These are phyloP conservation scores for Notolabrus celidotus DNA, from an alignment of 2,797 vertebrate species.

Conservation along the genomic window DNA sequence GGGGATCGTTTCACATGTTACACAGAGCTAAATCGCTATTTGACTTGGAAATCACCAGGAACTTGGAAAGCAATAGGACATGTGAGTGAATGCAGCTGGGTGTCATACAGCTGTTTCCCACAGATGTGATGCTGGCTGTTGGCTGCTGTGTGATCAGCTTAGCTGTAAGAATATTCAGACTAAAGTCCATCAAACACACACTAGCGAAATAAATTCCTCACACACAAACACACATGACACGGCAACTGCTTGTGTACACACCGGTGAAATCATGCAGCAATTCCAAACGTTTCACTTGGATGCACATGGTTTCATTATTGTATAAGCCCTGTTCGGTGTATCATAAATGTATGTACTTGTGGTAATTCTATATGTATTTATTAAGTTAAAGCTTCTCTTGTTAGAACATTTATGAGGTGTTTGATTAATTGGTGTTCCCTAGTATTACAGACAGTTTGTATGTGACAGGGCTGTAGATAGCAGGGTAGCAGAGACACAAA, in stretches of 20 bases:
- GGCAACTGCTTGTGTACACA: neutral
- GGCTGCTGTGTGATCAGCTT: constrained; percentile 17
- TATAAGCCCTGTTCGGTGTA: neutral
- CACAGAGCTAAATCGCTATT: constrained; percentile 14
- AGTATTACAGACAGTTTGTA: neutral
- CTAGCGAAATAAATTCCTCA: neutral
- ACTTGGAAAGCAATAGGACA: constrained; percentile 30
- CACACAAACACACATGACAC: neutral
- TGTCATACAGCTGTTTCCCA: constrained; percentile 45
- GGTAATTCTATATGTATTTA: neutral
- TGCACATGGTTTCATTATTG: neutral
- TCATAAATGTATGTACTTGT: neutral
- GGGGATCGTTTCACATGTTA: constrained; percentile 36
- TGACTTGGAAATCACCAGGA: constrained; percentile 38
- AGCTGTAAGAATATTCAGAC: neutral
- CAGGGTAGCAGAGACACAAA: constrained; percentile 11
- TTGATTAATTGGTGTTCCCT: neutral
- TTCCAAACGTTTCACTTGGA: neutral
- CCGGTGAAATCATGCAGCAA: constrained; percentile 3
- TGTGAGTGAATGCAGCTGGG: constrained; percentile 41
- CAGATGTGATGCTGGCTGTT: constrained; percentile 21
- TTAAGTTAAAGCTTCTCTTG: neutral
- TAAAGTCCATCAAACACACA: constrained; percentile 1
- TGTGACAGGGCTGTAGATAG: constrained; percentile 10
- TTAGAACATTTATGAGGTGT: neutral